These are phyloP conservation scores for Cynocephalus volans DNA, from an alignment of 2,113 vertebrate species.

Conservation along the genomic window DNA sequence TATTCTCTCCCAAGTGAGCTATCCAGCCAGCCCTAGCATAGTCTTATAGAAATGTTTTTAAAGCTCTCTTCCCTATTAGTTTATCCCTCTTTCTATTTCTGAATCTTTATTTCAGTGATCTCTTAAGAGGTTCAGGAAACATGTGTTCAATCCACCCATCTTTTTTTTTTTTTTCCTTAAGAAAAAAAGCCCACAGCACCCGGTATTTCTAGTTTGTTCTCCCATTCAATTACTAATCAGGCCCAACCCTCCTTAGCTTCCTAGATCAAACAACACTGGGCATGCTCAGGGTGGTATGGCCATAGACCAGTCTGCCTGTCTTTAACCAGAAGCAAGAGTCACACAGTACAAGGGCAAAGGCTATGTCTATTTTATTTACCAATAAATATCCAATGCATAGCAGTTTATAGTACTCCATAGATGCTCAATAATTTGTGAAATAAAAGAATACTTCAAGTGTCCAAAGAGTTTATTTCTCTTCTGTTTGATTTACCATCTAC, in stretches of 20 bases:
- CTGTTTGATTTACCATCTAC: background rate
- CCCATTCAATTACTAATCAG: too few species aligned
- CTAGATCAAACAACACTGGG: too few species aligned
- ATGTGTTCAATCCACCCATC: background rate
- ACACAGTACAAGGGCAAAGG: background rate
- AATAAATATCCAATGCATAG: background rate
- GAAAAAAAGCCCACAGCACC: too few species aligned
- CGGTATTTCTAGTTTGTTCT: too few species aligned
- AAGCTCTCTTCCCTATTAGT: background rate
- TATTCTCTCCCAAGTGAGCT: too few species aligned
- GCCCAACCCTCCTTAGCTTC: too few species aligned
- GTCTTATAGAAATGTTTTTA: background rate
- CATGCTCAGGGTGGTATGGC: too few species aligned
- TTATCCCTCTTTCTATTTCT: background rate
- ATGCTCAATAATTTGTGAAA: background rate
- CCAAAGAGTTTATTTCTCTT: background rate
- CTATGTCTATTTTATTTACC: background rate
- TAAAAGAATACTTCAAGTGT: background rate
- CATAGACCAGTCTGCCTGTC: too few species aligned
- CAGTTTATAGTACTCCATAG: background rate
- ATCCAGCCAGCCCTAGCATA: too few species aligned
- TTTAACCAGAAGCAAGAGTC: slow-evolving; percentile 40
- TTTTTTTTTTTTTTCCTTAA: too few species aligned
- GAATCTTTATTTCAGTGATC: background rate
- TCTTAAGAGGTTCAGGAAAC: background rate